A percentile compares a stretch with the other conserved stretches of the same genome.
Evolutionary conservation across 2,113 vertebrate species (phyloP).

Genomic region (Neogale vison): DNA sequence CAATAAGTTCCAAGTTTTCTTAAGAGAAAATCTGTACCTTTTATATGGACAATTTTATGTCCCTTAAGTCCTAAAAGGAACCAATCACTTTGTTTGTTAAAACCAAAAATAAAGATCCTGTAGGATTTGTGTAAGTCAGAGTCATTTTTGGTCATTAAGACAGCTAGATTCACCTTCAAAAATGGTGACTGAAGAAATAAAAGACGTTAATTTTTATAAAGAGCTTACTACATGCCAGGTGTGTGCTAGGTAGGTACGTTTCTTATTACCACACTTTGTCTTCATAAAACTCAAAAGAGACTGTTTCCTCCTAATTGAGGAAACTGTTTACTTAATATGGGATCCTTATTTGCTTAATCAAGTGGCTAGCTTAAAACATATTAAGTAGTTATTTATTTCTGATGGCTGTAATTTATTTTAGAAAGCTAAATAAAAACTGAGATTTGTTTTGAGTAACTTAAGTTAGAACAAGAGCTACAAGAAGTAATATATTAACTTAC

Average conservation of each 20-base stretch:
- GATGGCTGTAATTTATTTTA: constrained; percentile 25
- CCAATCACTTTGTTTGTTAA: not conserved
- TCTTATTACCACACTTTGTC: not conserved
- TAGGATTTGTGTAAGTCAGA: not conserved
- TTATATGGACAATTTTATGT: not conserved
- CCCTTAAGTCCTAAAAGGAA: not conserved
- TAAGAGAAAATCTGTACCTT: not conserved
- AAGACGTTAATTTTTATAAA: not conserved
- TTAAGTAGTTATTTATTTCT: constrained; percentile 28
- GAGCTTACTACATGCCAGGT: not conserved
- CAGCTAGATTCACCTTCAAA: not conserved
- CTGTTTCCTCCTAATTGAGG: not conserved
- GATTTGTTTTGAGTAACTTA: not conserved
- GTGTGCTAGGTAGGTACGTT: not conserved
- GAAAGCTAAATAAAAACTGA: constrained; percentile 37
- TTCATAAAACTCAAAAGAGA: not conserved
- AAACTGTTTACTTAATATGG: constrained; percentile 29
- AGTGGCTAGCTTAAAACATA: not conserved
- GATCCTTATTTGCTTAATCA: constrained; percentile 27
- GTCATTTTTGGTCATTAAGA: constrained; percentile 12
- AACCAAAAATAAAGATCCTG: not conserved
- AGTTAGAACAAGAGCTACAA: constrained; percentile 11
- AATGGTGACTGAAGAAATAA: not conserved
- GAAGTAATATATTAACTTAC: constrained; percentile 86
- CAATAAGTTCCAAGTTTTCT: not conserved